Conservation (phyloP, 2,888 invertebrate genomes). For the Hydrotaea diabolus region DNA sequence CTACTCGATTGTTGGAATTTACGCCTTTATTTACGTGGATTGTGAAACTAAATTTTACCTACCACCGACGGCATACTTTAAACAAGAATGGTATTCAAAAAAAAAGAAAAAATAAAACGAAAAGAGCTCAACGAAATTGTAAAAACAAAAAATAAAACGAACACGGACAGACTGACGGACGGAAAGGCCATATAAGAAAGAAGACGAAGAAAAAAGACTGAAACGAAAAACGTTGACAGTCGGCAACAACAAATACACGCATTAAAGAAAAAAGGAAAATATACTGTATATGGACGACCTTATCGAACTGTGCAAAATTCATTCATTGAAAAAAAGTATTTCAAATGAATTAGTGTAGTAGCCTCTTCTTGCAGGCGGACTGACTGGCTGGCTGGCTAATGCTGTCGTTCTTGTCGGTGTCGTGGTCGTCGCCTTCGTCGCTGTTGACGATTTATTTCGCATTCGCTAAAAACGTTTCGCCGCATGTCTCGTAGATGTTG, state of each 20-base stretch:
- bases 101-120: slow-evolving; percentile 6
- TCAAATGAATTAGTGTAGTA: slow-evolving; percentile 50
- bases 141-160: neutral
- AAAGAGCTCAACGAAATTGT: neutral
- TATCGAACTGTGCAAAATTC: slow-evolving; percentile 67
- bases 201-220: no score
- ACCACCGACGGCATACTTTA: neutral
- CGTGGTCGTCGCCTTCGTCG: slow-evolving; percentile 46
- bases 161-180: slow-evolving; percentile 2
- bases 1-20: neutral
- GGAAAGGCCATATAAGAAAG: slow-evolving; percentile 5
- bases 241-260: slow-evolving; percentile 48
- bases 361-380: neutral
- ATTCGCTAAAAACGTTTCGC: slow-evolving; percentile 33
- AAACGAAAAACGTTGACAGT: slow-evolving; percentile 56
- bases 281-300: slow-evolving; percentile 56
- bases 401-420: slow-evolving; percentile 5
- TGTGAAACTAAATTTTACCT: no score
- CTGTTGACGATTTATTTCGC: slow-evolving; percentile 44
- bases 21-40: neutral
- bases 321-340: slow-evolving; percentile 62
- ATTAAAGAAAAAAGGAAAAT: slow-evolving; percentile 38
- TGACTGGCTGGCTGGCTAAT: neutral
- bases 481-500: slow-evolving; percentile 37
- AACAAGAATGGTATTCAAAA: neutral